Base-by-base conservation (phyloP, 2,113 vertebrate genomes). In the Planiliza haematocheilus region DNA sequence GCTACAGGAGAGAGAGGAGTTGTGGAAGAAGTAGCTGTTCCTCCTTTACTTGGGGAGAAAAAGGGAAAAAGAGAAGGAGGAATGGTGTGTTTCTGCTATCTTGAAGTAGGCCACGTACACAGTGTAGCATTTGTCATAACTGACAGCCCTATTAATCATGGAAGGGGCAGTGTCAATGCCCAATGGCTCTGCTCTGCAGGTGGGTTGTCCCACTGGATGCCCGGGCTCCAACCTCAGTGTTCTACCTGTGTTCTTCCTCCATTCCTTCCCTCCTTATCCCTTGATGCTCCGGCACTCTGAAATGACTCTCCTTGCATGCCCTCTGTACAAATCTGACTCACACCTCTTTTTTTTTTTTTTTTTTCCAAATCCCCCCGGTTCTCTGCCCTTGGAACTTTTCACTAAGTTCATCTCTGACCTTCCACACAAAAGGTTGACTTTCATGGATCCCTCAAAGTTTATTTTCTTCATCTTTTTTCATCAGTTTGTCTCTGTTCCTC, bases 131-230 rank as follows among this genome's bases (percentile, higher is more conserved):
- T 94, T 91, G 89, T 93, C 86, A 89, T 82, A 80, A 70, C 8
- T 78, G 91, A 90, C 92, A 91, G 72, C 49, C 72, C 90, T 87
- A 94, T 94, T 91, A 91, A 93, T 94, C 91, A 91, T 74, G 16
- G 38, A 69, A 67, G 64, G 58, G 67, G 50, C 20, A 61, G 67
- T 79, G 86, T 87, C 71, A 76, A 80, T 86, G 69, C 83, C 88
- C 84, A 77, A 1, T 77, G 79, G 86, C 82, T 82, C 83, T 77
- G 58, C 81, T 79, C 76, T 70, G 81, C 85, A 90, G 86, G 86
- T 87, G 74, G 86, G 64, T 80, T 74, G 71, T 91, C 88, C 91
- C 85, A 63, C 51, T 73, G 81, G 88, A 88, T 74, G 65, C 63
- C 53, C 82, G 59, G 50, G 58, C 45, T 73, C 51, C 63, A 81